Conservation (phyloP, 2,113 vertebrate genomes). For the Galbula dea region DNA sequence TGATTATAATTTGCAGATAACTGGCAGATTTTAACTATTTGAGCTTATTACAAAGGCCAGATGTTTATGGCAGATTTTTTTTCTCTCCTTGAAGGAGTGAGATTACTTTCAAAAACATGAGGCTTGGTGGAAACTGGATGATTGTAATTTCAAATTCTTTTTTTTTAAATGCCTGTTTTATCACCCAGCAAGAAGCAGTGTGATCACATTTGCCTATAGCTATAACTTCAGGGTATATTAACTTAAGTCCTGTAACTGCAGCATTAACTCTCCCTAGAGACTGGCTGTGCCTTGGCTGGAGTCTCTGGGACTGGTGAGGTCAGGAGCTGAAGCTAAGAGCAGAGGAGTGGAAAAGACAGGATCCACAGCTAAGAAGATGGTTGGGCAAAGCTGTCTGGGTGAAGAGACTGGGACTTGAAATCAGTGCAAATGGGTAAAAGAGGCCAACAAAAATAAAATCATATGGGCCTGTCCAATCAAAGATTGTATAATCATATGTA, state of each 20-base stretch:
- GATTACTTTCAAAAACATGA: not conserved
- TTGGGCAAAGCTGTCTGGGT: not conserved
- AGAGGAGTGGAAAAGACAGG: not conserved
- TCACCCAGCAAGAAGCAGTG: not conserved
- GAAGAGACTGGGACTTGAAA: not conserved
- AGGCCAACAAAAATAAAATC: not conserved
- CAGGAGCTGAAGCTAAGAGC: not conserved
- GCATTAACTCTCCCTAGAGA: not conserved
- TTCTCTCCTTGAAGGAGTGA: not conserved
- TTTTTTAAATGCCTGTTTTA: not conserved
- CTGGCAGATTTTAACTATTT: conserved; percentile 22
- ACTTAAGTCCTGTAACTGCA: not conserved
- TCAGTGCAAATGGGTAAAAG: not conserved
- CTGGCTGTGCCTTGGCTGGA: not conserved
- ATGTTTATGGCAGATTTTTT: not conserved
- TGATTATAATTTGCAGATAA: conserved; percentile 7
- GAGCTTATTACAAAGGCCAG: conserved; percentile 21
- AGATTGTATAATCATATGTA: rapidly evolving
- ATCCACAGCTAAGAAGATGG: not conserved
- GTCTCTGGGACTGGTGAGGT: not conserved
- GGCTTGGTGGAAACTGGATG: not conserved
- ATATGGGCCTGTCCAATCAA: rapidly evolving
- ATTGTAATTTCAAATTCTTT: not conserved
- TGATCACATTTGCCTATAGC: not conserved
- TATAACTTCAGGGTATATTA: not conserved